Base-by-base conservation (phyloP, 2,113 vertebrate genomes). In the Trichechus manatus region DNA sequence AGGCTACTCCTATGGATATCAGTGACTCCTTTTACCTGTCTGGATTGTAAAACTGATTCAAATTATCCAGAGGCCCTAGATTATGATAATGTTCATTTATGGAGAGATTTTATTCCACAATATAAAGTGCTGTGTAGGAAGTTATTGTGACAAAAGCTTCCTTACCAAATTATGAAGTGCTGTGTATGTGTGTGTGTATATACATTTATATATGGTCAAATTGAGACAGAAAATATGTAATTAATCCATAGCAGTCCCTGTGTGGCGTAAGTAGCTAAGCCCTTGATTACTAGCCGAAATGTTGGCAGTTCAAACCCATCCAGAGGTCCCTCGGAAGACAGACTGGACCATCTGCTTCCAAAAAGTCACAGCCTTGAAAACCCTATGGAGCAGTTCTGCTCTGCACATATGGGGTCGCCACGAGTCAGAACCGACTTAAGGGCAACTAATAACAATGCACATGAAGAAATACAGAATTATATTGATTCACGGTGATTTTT, bases 141-240 rank as follows among this genome's bases (percentile, higher is more conserved):
- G 22, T 91, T 50, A 80, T 31, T 59, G 23, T 77, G 72, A 92
- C 36, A 74, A 92, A 98, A 75, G 2, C 64, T 77, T 89, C 70
- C 63, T 94, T 83, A 78, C 13, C 56, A 89, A 87, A 95, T 92
- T 87, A 78, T 36, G 8, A 84, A 75, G n/a, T 47, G 17, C 27
- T 85, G 10, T 42, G 39, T 36, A 27, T 17, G n/a, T 78, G 9
- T 63, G 8, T 39, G 7, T 72, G 19, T 72, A 20, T 25, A 27
- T 72, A 11, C 39, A n/a, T 39, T 17, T 74, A 39, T 33, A 11
- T 68, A 25, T 29, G 36, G 42, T 66, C 70, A 70, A 83, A 75
- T 29, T 74, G 75, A 93, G 68, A 36, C 39, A 91, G 64, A 96
- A 93, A 95, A 59, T 6, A n/a, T 74, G 1, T 53, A 66, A 59